Conservation (phyloP, 1,140 invertebrate genomes). For the Heliconius nattereri region DNA sequence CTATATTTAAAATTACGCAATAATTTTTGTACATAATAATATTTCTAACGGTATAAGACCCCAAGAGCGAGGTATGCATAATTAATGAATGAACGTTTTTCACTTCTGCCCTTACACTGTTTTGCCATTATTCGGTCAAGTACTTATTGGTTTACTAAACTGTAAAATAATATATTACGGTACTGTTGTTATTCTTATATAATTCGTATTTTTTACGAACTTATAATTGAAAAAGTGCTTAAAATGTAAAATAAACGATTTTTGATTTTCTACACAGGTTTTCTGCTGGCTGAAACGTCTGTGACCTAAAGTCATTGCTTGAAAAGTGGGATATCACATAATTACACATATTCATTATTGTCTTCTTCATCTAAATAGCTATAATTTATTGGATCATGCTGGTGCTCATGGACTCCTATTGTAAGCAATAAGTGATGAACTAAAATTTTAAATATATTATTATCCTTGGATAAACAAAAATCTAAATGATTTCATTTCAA, state of each 20-base stretch:
- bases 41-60: conserved; percentile 25
- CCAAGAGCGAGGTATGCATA: conserved; percentile 28
- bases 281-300: not conserved
- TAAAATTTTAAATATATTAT: no score
- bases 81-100: conserved; percentile 30
- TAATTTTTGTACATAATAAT: not conserved
- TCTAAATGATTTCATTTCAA: no score
- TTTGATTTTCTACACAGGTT: no score
- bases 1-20: not conserved
- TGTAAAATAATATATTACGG: not conserved
- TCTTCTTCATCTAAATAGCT: not conserved
- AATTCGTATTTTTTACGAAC: not conserved
- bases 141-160: conserved; percentile 1
- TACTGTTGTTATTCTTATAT: not conserved
- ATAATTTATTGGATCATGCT: not conserved
- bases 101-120: conserved; percentile 28
- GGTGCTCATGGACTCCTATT: no score
- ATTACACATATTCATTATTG: not conserved
- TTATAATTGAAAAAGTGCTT: no score
- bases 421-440: no score
- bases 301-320: not conserved
- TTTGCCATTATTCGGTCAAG: conserved; percentile 37
- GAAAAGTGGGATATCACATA: not conserved
- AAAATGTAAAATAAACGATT: no score
- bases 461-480: no score